Conservation (phyloP, 30 jellyfish, hydroid and myxozoan species). For the Aurelia aurita region DNA sequence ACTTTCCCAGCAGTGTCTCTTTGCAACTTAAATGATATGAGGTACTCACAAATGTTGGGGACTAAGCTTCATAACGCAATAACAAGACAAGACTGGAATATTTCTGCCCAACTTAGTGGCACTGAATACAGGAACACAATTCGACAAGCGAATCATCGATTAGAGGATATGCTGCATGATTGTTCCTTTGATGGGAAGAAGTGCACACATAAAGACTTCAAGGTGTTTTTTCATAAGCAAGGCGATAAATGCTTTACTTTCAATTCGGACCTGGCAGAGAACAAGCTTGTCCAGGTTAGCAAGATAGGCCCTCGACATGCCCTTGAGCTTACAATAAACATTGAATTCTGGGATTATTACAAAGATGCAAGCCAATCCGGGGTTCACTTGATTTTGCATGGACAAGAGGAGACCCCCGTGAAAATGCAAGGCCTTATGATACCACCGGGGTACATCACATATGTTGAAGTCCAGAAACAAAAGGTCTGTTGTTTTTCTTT, state of each 20-base stretch:
- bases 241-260: slow-evolving; percentile 89
- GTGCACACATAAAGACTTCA: slow-evolving; percentile 72
- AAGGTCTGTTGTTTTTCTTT: slow-evolving; percentile 78
- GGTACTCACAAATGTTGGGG: slow-evolving; percentile 69
- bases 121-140: slow-evolving; percentile 60
- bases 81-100: slow-evolving; percentile 7
- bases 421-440: slow-evolving; percentile 66
- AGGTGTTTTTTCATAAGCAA: slow-evolving; percentile 68
- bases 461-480: slow-evolving; percentile 72
- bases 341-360: slow-evolving; percentile 88
- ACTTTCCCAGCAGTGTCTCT: slow-evolving; percentile 94
- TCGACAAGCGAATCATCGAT: slow-evolving; percentile 61
- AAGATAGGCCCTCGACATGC: slow-evolving; percentile 72
- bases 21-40: slow-evolving; percentile 82
- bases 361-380: slow-evolving; percentile 62
- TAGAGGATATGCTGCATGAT: slow-evolving; percentile 81
- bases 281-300: slow-evolving; percentile 37
- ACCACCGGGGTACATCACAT: slow-evolving; percentile 87
- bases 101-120: slow-evolving; percentile 46
- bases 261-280: slow-evolving; percentile 77
- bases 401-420: too few species aligned
- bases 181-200: slow-evolving; percentile 70
- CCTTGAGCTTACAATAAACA: slow-evolving; percentile 61
- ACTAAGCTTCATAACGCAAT: slow-evolving; percentile 77
- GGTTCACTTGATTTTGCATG: slow-evolving; percentile 80